Base-by-base conservation (phyloP, 2,113 vertebrate genomes). In the Meles meles region DNA sequence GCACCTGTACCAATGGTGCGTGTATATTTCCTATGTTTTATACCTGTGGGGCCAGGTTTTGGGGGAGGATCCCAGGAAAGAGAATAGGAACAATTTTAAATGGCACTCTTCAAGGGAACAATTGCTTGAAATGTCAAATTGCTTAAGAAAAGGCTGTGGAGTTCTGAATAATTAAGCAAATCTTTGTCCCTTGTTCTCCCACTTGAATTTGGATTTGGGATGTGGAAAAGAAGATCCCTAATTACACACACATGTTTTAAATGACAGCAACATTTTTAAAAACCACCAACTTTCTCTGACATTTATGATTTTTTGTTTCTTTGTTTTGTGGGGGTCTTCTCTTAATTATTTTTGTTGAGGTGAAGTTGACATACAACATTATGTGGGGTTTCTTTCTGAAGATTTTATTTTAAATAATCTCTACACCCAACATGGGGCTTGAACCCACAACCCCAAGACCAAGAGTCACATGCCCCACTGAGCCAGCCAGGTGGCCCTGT, bases 51-150 rank as follows among this genome's bases (percentile, higher is more conserved):
- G 39, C 92, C 89, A 77, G 17, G 31, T 87, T 49, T 88, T 82
- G 52, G 69, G 55, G 9, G 3, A 77, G 37, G 44, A 96, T 57
- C 31, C 49, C 47, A 77, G 37, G 65, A 72, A 92, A 86, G 83
- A 95, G 47, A 95, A 92, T 76, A 88, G 15, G 14, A 90, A 37
- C 29, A 76, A 65, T 31, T 77, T 77, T 90, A 96, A 90, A 55
- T 34, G 88, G 34, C 34, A 79, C 18, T 88, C 88, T 89, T 93
- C 44, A 92, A 87, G 59, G 63, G 65, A 86, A 49, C 11, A 65
- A 79, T 37, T 79, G 67, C 15, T 93, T 69, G 3, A 42, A 34
- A 11, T 89, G 44, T 93, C 39, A 74, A 80, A 65, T 79, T 88
- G 39, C 76, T 80, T 77, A 81, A 74, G 55, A 57, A 88, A 96